Evolutionary conservation across 2,888 invertebrate species (phyloP), one percentile per base, ranked within the genome.

Genomic region (Rhyacophila evoluta): DNA sequence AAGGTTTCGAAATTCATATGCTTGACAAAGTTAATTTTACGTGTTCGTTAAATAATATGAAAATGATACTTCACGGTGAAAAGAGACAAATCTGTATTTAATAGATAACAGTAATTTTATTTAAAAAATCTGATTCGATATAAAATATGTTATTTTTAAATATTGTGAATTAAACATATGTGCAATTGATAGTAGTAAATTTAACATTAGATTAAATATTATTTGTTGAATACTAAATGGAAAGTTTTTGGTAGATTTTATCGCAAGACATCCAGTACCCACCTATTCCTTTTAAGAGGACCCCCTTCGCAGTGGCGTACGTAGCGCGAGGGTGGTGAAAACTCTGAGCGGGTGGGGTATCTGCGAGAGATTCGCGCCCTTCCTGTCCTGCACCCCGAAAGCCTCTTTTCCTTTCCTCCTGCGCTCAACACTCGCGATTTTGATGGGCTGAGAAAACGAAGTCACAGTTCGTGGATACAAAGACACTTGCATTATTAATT

Each of bases 301-400:
- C 55, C 15, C 25, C 28, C 33, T n/a, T 28, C 73, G 28, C 11
- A 25, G 73, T 25, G 41, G 69, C 69, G 29, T 39, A 38, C 29
- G 69, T 39, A 69, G 68, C 38, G 75, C 68, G 68, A 75, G 70
- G 38, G 69, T 29, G 75, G 75, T 29, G 33, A 15, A 68, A 38
- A 69, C 38, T 27, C 33, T 27, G 38, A 12, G 69, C 36, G 25
- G 69, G 25, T 41, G 75, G 75, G 25, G 25, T 10, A 10, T 15
- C 55, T 55, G 55, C 19, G 55, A 55, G 55, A 55, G 55, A 55
- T 55, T 55, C 55, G 55, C 55, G 55, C 55, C 55, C 55, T 55
- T 55, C 55, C 55, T 55, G 55, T 55, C 55, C 55, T 55, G 55
- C 19, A 55, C 55, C 55, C 55, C 55, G 55, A 55, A 55, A 19